Percentiles rank a stretch among this genome's conserved stretches.
Conservation (phyloP, 2,797 vertebrate genomes). For the Xerus rutilus region DNA sequence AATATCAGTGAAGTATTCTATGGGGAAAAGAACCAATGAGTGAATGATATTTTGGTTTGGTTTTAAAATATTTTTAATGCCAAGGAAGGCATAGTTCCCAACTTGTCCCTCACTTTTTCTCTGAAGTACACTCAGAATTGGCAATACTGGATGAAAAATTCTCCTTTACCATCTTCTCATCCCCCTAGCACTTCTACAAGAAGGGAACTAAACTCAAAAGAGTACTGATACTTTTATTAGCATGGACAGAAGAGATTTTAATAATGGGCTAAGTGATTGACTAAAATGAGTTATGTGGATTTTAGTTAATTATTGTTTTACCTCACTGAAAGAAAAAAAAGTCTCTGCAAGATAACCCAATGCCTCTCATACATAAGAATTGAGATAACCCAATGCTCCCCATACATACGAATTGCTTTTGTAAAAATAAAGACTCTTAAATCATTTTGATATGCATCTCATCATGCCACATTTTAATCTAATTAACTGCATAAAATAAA, state of each 20-base stretch:
- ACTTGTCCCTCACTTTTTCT: neutral
- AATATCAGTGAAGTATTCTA: neutral
- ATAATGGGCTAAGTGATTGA: neutral
- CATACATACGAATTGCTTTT: neutral
- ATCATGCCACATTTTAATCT: constrained; percentile 13
- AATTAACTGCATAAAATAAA: constrained; percentile 39
- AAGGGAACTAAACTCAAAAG: constrained; percentile 11
- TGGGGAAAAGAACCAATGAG: neutral
- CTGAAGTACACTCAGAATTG: neutral
- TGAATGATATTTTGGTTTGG: neutral
- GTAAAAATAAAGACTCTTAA: neutral
- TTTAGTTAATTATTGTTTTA: constrained; percentile 29
- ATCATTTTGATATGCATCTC: neutral
- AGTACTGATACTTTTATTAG: neutral
- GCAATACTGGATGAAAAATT: neutral
- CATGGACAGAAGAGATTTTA: neutral
- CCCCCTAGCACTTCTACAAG: neutral
- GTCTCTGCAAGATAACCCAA: neutral
- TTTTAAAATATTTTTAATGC: neutral
- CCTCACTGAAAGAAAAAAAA: neutral
- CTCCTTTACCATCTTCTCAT: neutral
- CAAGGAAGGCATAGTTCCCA: neutral
- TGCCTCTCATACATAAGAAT: neutral
- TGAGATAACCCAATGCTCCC: neutral
- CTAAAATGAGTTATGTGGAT: neutral